Percentiles rank a stretch among this genome's conserved stretches.
Evolutionary conservation across 2,888 invertebrate genomes (phyloP).

Genomic region (Gymnosoma rotundatum): DNA sequence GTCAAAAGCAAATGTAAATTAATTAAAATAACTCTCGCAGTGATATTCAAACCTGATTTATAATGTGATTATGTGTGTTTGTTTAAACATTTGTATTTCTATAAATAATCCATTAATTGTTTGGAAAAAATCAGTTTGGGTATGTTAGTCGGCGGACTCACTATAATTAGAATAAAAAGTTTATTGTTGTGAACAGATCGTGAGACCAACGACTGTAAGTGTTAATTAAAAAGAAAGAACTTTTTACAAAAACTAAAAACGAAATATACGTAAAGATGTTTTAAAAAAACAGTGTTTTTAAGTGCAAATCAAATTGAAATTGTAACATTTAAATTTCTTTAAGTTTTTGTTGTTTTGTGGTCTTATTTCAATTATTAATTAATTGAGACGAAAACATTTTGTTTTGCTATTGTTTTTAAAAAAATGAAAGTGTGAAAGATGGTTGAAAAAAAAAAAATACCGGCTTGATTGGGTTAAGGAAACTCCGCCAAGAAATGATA

Average conservation of each 20-base stretch:
- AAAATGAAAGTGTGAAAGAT: too few relatives aligned
- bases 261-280: neutral
- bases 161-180: neutral
- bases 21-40: conserved; percentile 11
- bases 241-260: conserved; percentile 1
- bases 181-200: neutral
- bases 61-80: conserved; percentile 3
- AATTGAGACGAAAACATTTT: too few relatives aligned
- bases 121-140: conserved; percentile 39
- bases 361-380: neutral
- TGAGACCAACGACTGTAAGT: conserved; percentile 33
- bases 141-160: conserved; percentile 18
- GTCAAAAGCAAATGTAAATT: neutral
- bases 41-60: conserved; percentile 8
- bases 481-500: too few relatives aligned
- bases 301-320: neutral
- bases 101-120: conserved; percentile 45
- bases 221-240: conserved; percentile 44
- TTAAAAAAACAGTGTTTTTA: neutral
- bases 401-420: too few relatives aligned
- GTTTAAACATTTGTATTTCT: conserved; percentile 23
- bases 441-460: too few relatives aligned
- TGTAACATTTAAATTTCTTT: neutral
- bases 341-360: neutral
- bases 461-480: too few relatives aligned